phyloP scores from a whole-genome alignment of 2,888 invertebrate genomes.

The Abrostola triplasia region DNA sequence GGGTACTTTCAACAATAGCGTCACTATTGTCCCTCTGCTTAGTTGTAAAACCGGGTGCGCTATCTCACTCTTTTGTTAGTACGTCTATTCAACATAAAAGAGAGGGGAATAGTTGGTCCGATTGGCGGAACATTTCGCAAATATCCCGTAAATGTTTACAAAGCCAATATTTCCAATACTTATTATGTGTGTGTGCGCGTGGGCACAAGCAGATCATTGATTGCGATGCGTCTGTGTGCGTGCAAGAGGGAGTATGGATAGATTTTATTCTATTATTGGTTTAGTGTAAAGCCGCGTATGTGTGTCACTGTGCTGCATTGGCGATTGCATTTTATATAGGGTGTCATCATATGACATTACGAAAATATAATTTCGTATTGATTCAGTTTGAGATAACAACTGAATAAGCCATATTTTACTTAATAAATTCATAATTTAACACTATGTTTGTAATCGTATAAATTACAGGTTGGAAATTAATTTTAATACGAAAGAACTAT shows the following conservation, averaged over 20 bases:
- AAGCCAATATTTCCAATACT: conserved; percentile 85
- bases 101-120: conserved; percentile 68
- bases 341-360: conserved; percentile 43
- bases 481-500: no score
- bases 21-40: conserved; percentile 84
- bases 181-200: conserved; percentile 70
- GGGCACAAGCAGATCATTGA: conserved; percentile 72
- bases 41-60: conserved; percentile 79
- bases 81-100: conserved; percentile 60
- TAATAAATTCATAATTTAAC: no score
- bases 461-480: no score
- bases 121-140: conserved; percentile 81
- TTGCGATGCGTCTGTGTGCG: conserved; percentile 73
- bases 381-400: no score
- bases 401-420: no score
- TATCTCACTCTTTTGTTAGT: conserved; percentile 68
- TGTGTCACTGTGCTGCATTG: conserved; percentile 86
- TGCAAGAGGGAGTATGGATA: conserved; percentile 85
- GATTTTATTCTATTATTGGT: conserved; percentile 88
- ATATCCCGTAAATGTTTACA: conserved; percentile 86
- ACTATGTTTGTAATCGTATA: no score
- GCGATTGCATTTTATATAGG: conserved; percentile 73
- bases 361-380: background rate
- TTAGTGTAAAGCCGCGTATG: conserved; percentile 87
- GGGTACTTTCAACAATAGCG: conserved; percentile 87